Evolutionary conservation across 2,113 vertebrate genomes (phyloP).

Genomic region (Hippopotamus amphibius): DNA sequence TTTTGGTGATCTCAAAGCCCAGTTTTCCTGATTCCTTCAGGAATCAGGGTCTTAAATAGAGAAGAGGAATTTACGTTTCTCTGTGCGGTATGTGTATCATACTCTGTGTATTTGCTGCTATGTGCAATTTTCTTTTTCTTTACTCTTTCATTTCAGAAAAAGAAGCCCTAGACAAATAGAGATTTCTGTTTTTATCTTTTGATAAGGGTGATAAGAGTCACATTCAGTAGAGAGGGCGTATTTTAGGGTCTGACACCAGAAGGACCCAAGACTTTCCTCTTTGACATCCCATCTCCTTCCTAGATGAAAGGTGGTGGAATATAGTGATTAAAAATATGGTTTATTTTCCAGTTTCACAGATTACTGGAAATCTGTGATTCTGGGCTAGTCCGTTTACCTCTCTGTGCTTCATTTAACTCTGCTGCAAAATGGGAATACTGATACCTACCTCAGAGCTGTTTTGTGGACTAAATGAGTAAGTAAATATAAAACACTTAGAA

Average conservation of each 20-base stretch:
- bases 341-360: background rate
- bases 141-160: background rate
- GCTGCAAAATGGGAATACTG: background rate
- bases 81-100: background rate
- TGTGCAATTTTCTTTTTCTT: background rate
- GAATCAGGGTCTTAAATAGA: background rate
- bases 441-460: background rate
- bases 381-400: background rate
- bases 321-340: background rate
- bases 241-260: background rate
- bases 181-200: conserved; percentile 17
- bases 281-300: background rate
- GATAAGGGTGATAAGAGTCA: background rate
- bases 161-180: background rate
- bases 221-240: background rate
- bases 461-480: conserved; percentile 1
- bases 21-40: conserved; percentile 15
- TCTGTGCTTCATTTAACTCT: background rate
- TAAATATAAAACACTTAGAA: background rate
- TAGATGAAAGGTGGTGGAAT: background rate
- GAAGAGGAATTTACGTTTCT: conserved; percentile 34
- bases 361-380: background rate
- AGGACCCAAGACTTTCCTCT: background rate
- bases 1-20: conserved; percentile 33
- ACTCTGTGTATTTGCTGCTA: background rate